Base-by-base conservation (phyloP, 2,888 invertebrate genomes). In the Eristalis intricaria region DNA sequence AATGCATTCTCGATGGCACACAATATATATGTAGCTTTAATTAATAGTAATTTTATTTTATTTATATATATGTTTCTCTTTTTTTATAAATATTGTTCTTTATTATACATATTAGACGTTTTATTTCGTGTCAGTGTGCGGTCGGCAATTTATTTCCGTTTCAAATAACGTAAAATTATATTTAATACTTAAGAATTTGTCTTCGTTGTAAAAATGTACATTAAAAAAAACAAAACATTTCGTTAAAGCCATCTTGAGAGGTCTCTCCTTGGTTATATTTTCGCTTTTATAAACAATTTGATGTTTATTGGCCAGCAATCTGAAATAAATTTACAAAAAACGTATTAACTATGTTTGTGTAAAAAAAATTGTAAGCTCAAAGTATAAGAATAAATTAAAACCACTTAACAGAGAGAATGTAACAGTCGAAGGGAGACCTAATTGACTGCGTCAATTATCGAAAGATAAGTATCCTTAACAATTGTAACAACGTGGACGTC, bases 221-320 rank as follows among this genome's bases (percentile, higher is more conserved):
- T 78, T 76, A 64, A 65, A 63, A 60, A 61, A 83, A 80, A 71
- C 70, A 83, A 60, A 60, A 60, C 26, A 60, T 26, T 60, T 73
- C 75, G 75, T 87, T 87, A 87, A 87, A 87, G 87, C 87, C 84
- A 87, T 87, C 83, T 87, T 87, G 66, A 84, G 87, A 87, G 87
- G 87, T 87, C 68, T 80, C 87, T 82, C 82, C 86, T 86, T 82
- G 78, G 79, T 83, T 73, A 64, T 38, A 61, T 66, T 82, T 81
- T 74, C 40, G 50, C 65, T 63, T 63, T 60, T 26, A 56, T 68
- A 66, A 66, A 80, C 80, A 81, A 29, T 65, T 65, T n/a, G 35
- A 87, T 90, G 88, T 89, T 91, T 92, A 92, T 91, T 92, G 92
- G 89, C 92, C 91, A 92, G 92, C 92, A 92, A 92, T 92, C 92